phyloP scores from a whole-genome alignment of 2,888 invertebrate species.

The Dryocosmus kuriphilus region DNA sequence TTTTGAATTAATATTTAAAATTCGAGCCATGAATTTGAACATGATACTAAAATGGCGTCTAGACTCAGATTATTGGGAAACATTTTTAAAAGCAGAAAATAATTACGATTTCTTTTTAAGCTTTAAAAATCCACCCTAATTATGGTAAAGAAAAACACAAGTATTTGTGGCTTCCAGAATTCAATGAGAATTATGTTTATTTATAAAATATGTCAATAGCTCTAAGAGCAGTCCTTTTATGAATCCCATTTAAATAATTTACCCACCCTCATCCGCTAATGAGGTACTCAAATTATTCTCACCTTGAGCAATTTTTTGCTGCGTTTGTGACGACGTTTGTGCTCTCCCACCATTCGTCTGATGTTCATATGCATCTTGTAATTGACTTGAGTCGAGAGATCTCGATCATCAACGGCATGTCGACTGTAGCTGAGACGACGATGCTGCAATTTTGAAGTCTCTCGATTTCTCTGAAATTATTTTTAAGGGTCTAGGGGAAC shows the following conservation, averaged over 20 bases:
- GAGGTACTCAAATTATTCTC: conserved; percentile 57
- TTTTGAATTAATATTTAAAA: too few species aligned
- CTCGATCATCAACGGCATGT: conserved; percentile 93
- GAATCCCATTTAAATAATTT: not conserved
- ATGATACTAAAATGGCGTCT: too few species aligned
- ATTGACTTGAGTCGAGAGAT: conserved; percentile 91
- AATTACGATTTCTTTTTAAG: too few species aligned
- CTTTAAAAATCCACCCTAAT: not conserved
- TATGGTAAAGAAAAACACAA: not conserved
- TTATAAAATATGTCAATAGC: not conserved
- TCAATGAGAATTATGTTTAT: not conserved
- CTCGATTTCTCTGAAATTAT: conserved; percentile 35
- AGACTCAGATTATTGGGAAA: too few species aligned
- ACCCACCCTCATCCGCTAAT: not conserved
- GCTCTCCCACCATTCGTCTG: conserved; percentile 90
- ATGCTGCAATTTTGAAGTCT: conserved; percentile 81
- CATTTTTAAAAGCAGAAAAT: too few species aligned
- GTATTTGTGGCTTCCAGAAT: not conserved
- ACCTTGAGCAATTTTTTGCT: conserved; percentile 92
- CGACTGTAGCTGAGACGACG: conserved; percentile 94
- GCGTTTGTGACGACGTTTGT: conserved; percentile 88
- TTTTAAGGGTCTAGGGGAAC: conserved; percentile 25
- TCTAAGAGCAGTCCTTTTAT: not conserved
- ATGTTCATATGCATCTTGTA: conserved; percentile 95
- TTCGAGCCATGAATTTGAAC: too few species aligned